Base-by-base conservation (phyloP, 1,140 invertebrate genomes). In the Listronotus oregonensis region DNA sequence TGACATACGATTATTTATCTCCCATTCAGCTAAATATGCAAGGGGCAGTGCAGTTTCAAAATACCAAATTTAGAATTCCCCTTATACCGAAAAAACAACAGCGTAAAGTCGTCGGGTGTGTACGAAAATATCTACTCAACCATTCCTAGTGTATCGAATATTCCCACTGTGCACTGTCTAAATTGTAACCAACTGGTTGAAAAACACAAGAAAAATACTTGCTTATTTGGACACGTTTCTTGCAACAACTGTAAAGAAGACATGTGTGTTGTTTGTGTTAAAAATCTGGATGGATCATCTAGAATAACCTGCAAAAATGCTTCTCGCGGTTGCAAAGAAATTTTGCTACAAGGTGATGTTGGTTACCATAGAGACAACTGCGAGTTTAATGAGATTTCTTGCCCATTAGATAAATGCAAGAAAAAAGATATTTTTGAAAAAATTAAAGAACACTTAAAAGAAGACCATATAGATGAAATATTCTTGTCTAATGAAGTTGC, bases 291-390 rank as follows among this genome's bases (percentile, higher is more conserved):
- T 21, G 62, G 59, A 14, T 54, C 43, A 15, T 60, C 70, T 0
- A 47, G 56, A 50, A 60, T 61, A 6, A 66, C 66, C 18, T 73
- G 72, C 57, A 70, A 67, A 52, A 73, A 73, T 31, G 56, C 49
- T 31, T 49, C 55, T 6, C 66, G 63, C 43, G 72, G 72, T 15
- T 73, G 72, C 62, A 47, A 63, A 12, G 15, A 46, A 11, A 10
- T 70, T 10, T 39, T 67, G 18, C 12, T 21, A 15, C 46, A 34
- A 58, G 46, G 42, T 5, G 54, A 62, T 15, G 50, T 71, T 9
- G 49, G 34, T 14, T 47, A 47, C 15, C 71, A 72, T 59, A 51
- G 69, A 60, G 67, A 63, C 39, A 67, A 68, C 37, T 72, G 71
- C 39, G 68, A 68, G 44, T 72, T 66, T 44, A 72, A 70, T 46